Base-by-base conservation (phyloP, 2,113 vertebrate genomes). In the Leptobrachium ailaonicum region DNA sequence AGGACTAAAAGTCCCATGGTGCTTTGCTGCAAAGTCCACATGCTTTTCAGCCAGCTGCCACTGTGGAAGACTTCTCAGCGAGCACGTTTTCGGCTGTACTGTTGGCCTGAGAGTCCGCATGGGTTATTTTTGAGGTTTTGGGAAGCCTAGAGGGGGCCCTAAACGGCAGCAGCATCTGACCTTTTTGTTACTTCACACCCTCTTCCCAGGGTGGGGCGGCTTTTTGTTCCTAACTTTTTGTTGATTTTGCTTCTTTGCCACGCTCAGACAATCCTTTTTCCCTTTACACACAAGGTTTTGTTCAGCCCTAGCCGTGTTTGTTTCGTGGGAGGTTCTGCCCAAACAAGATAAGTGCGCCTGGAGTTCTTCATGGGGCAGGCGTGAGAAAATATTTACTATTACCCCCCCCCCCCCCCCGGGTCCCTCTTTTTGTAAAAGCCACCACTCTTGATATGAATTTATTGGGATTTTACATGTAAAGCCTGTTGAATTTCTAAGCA, bases 221-320 rank as follows among this genome's bases (percentile, higher is more conserved):
- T 79, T 79, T 32, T 42, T 80, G 78, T 80, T 80, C 78, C 54
- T 47, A 40, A 50, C 54, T 54, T n/a, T 54, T n/a, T 80, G 78
- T 80, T 80, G 78, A 68, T 80, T 67, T 80, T 80, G 78, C 78
- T 68, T 62, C 71, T 74, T 47, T 80, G 78, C 78, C 78, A 80
- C 13, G 53, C 62, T 80, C 63, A 80, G 71, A 80, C 77, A 80
- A 80, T 80, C 77, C 64, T 73, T 50, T 73, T 80, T 60, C 77
- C 77, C 73, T 80, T 69, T 32, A 32, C 20, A 73, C 47, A 41
- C 64, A 68, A 71, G 73, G 41, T 50, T 79, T 73, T 54, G 40
- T 8, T 47, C 63, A 41, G 62, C 42, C 54, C 54, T 12, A 67
- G 54, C 41, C 54, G 70, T 80, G 71, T 80, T 74, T 80, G 78